phyloP scores from a whole-genome alignment of 2,113 vertebrate genomes.

The Pogona vitticeps region DNA sequence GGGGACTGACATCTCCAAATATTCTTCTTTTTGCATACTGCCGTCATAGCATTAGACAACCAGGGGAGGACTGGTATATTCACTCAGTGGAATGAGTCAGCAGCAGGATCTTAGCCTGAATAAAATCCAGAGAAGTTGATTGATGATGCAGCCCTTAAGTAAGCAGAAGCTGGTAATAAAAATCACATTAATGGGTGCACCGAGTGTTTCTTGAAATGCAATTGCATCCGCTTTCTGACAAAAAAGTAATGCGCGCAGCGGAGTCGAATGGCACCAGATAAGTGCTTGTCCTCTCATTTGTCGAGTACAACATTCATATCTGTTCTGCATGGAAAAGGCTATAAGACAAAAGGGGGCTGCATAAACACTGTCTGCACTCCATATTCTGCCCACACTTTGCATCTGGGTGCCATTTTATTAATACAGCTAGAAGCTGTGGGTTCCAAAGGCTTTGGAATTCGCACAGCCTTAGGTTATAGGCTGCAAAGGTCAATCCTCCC shows the following conservation, averaged over 20 bases:
- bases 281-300: conserved; percentile 45
- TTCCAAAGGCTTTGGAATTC: conserved; percentile 1
- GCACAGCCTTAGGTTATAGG: background rate
- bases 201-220: conserved; percentile 39
- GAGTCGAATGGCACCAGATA: conserved; percentile 27
- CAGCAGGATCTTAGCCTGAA: background rate
- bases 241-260: conserved; percentile 32
- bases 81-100: conserved; percentile 16
- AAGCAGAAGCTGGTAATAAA: conserved; percentile 42
- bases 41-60: conserved; percentile 18
- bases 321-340: conserved; percentile 48
- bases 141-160: conserved; percentile 47
- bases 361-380: background rate
- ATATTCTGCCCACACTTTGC: conserved; percentile 30
- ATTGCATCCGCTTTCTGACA: conserved; percentile 1
- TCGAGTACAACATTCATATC: conserved; percentile 38
- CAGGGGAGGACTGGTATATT: conserved; percentile 16
- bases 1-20: background rate
- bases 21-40: background rate
- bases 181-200: conserved; percentile 41
- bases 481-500: conserved; percentile 7
- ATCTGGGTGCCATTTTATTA: conserved; percentile 26
- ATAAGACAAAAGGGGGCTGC: conserved; percentile 46
- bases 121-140: conserved; percentile 36
- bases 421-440: conserved; percentile 18